These are phyloP conservation scores for Sepioteuthis lessoniana DNA, from an alignment of 2,888 invertebrate species.

Conservation along the genomic window DNA sequence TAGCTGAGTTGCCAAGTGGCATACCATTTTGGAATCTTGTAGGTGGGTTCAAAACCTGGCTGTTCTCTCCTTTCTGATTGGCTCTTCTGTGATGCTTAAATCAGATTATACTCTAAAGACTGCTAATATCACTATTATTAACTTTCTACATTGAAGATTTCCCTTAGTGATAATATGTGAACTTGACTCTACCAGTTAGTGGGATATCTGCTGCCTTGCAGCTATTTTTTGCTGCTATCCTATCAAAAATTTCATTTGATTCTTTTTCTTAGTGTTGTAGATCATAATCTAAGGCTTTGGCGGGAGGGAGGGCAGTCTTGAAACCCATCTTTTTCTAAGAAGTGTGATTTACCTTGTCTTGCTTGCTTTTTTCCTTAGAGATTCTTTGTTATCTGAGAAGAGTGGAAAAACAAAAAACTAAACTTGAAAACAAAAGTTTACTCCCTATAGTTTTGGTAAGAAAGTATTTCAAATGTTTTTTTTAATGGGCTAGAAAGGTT, in stretches of 20 bases:
- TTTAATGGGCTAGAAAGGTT: not conserved
- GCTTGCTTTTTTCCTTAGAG: not conserved
- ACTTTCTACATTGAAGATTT: not conserved
- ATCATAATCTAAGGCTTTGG: not conserved
- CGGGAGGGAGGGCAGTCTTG: too few relatives aligned
- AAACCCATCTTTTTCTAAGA: not conserved
- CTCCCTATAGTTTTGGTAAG: not conserved
- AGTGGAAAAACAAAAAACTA: not conserved
- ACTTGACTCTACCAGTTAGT: conserved; percentile 16
- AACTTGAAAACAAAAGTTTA: conserved; percentile 6
- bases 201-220: not conserved
- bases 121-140: conserved; percentile 1
- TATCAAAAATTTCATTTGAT: not conserved
- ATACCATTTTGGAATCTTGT: conserved; percentile 11
- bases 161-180: not conserved
- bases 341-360: not conserved
- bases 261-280: not conserved
- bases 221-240: not conserved
- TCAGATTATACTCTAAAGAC: not conserved
- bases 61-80: not conserved
- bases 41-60: not conserved
- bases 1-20: not conserved
- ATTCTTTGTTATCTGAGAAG: conserved; percentile 16
- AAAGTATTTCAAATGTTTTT: too few relatives aligned
- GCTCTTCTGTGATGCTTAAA: not conserved